These are phyloP conservation scores for Agelaius tricolor DNA, from an alignment of 2,113 vertebrate species.

Conservation along the genomic window DNA sequence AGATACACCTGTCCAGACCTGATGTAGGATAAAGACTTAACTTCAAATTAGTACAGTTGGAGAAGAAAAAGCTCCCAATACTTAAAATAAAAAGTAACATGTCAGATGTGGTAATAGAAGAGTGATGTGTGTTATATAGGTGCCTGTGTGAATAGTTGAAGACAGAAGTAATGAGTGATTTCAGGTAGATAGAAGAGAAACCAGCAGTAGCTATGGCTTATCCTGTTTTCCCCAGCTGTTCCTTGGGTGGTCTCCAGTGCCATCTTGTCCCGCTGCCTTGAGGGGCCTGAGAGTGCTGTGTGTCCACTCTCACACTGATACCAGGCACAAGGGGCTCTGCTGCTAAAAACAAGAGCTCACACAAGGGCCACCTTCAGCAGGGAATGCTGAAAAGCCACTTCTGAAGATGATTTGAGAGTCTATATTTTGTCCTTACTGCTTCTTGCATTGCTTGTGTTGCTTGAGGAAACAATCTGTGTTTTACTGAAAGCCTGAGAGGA, in stretches of 20 bases:
- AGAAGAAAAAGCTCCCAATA: background rate
- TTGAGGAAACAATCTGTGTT: background rate
- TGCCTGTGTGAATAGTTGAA: background rate
- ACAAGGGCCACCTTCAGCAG: background rate
- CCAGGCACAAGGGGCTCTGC: fast-evolving
- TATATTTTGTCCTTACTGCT: background rate
- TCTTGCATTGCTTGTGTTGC: background rate
- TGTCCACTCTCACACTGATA: fast-evolving
- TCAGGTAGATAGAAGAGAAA: background rate
- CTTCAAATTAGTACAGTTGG: background rate
- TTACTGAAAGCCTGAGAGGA: background rate
- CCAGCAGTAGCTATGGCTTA: background rate
- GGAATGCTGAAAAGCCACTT: background rate
- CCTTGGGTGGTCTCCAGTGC: background rate
- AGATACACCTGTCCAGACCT: background rate
- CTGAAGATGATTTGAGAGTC: background rate
- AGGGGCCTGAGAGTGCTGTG: background rate
- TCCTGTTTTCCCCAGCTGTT: background rate
- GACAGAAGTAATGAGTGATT: background rate
- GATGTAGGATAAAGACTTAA: background rate
- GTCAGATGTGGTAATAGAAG: fast-evolving
- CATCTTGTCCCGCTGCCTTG: background rate
- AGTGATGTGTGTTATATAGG: background rate
- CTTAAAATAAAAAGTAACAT: background rate
- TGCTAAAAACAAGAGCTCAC: background rate